Evolutionary conservation across 2,113 vertebrate species (phyloP), one percentile per base, ranked within the genome.

Genomic region (Galbula dea): DNA sequence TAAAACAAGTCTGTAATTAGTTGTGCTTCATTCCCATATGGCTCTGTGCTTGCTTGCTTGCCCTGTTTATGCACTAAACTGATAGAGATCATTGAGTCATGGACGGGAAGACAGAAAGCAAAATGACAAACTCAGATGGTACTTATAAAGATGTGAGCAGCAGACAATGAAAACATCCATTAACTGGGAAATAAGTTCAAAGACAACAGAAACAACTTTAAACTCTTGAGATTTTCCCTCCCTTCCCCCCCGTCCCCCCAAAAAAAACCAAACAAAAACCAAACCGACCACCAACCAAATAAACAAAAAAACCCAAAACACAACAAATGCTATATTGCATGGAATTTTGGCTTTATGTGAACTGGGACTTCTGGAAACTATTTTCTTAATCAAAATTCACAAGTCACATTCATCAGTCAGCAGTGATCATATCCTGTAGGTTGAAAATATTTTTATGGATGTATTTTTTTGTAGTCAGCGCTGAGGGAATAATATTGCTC

Each of bases 11-110:
- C 67, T 72, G 27, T 84, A 76, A 92, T 89, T 58, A 77, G 29
- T 88, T 94, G 83, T 96, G 27, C 72, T 96, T 97, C 32, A 23
- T 84, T 95, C 94, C 57, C 86, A 20, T 88, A 96, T 91, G 77
- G 26, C 82, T 93, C 68, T 72, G 37, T 86, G 58, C 52, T 68
- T 80, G 41, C 11, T 89, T n/a, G 49, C 15, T 87, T 66, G 72
- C 85, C 83, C 27, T 82, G 13, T 94, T 83, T 92, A n/a, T 73
- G 79, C 94, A 58, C 69, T 82, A 69, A 90, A n/a, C 69, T 62
- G 83, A 84, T 43, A 74, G 88, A 80, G 46, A 71, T 84, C 41
- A 13, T 10, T 88, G 83, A 94, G 61, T 91, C 90, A 75, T 0
- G 0, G 34, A 51, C 1, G 9, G 55, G 32, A 88, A 80, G 72